phyloP scores from a whole-genome alignment of 30 jellyfish, hydroid and myxozoan species.

The Cassiopea xamachana region DNA sequence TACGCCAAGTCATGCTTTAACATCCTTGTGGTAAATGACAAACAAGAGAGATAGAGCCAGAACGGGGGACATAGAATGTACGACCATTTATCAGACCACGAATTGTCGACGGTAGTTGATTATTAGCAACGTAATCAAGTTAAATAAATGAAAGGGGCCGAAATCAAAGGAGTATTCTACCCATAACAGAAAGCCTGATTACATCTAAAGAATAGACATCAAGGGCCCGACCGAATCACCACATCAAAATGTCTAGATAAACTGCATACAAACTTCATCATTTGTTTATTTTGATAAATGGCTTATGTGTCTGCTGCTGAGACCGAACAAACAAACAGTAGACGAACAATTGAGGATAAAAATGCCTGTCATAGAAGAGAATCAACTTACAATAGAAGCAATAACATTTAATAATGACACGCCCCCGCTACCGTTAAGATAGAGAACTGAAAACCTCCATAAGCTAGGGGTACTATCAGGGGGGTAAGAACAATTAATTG shows the following conservation, averaged over 20 bases:
- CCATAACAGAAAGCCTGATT: not conserved
- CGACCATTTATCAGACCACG: not conserved
- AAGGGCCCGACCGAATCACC: not conserved
- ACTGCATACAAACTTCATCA: not conserved
- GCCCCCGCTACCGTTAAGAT: not conserved
- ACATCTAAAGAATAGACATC: not conserved
- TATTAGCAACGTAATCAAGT: not conserved
- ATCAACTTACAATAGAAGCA: not conserved
- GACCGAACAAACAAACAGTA: not conserved
- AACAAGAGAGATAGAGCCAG: not conserved
- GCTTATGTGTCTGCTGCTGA: slow-evolving; percentile 3
- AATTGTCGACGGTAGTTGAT: not conserved
- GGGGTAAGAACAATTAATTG: not conserved
- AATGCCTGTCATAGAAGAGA: not conserved
- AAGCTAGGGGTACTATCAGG: not conserved
- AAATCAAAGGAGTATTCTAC: not conserved
- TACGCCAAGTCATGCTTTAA: not conserved
- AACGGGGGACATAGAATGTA: not conserved
- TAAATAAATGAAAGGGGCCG: not conserved
- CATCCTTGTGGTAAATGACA: not conserved
- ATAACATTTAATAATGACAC: not conserved
- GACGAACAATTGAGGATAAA: not conserved
- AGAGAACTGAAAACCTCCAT: not conserved
- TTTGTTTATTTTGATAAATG: slow-evolving; percentile 3
- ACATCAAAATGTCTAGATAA: not conserved